Conservation (phyloP, 1,140 invertebrate genomes). For the Arion vulgaris region DNA sequence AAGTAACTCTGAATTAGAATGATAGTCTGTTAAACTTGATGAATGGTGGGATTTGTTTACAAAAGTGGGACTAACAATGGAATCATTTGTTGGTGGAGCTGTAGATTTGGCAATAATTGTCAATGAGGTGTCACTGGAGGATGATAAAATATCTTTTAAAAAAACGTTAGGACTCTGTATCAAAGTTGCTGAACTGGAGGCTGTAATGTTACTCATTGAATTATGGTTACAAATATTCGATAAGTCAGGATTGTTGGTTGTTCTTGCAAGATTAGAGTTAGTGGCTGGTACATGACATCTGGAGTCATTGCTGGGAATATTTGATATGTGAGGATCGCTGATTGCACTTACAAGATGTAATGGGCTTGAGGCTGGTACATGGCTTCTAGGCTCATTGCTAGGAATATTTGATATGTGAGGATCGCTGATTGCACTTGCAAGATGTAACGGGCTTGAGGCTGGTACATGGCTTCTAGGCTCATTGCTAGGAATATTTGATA, state of each 20-base stretch:
- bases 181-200: background rate
- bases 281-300: no score
- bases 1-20: background rate
- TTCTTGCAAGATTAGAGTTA: background rate
- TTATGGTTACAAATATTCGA: background rate
- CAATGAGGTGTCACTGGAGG: slow-evolving; percentile 14
- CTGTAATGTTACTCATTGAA: background rate
- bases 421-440: no score
- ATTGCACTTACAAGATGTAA: no score
- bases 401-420: no score
- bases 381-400: no score
- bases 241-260: background rate
- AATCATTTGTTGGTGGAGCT: background rate
- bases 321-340: no score
- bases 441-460: no score
- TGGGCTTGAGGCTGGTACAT: no score
- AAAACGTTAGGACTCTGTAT: background rate
- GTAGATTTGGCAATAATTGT: slow-evolving; percentile 22
- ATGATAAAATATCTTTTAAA: background rate
- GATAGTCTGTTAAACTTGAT: background rate
- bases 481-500: no score
- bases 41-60: background rate
- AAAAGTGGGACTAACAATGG: background rate
- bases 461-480: no score
- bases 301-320: no score